A percentile compares a stretch with the other conserved stretches of the same genome.
phyloP scores from a whole-genome alignment of 1,140 invertebrate genomes.

The Gonatopus flavifemur region DNA sequence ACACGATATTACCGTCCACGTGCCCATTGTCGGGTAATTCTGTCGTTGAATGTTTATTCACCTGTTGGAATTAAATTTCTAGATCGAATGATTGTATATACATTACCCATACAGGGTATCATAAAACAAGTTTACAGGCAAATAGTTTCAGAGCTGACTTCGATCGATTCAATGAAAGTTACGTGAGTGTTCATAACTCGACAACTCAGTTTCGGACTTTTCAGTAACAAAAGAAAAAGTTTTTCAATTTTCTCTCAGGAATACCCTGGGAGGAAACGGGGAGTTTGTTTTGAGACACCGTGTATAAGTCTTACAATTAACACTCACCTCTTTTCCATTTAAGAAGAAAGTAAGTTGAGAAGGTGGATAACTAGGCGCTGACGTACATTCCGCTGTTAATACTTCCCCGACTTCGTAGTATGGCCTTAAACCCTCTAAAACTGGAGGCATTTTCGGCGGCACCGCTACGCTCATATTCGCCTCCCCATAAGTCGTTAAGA shows the following conservation, averaged over 20 bases:
- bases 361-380: conserved; percentile 71
- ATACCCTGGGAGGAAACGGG: too few species aligned
- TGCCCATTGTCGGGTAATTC: conserved; percentile 22
- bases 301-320: too few species aligned
- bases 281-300: too few species aligned
- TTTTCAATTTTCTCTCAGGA: too few species aligned
- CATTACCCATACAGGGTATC: neutral
- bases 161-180: conserved; percentile 3
- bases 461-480: conserved; percentile 59
- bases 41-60: conserved; percentile 34
- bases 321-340: conserved; percentile 73
- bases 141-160: conserved; percentile 9
- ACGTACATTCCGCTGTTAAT: conserved; percentile 74
- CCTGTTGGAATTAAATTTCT: conserved; percentile 25
- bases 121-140: too few species aligned
- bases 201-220: too few species aligned
- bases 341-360: conserved; percentile 72
- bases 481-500: conserved; percentile 55
- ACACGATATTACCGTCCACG: conserved; percentile 33
- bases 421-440: conserved; percentile 41
- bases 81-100: neutral
- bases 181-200: neutral
- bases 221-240: too few species aligned
- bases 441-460: conserved; percentile 43
- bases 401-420: conserved; percentile 73